phyloP scores from a whole-genome alignment of 1,140 invertebrate genomes.

The Macrocentrus cingulum region DNA sequence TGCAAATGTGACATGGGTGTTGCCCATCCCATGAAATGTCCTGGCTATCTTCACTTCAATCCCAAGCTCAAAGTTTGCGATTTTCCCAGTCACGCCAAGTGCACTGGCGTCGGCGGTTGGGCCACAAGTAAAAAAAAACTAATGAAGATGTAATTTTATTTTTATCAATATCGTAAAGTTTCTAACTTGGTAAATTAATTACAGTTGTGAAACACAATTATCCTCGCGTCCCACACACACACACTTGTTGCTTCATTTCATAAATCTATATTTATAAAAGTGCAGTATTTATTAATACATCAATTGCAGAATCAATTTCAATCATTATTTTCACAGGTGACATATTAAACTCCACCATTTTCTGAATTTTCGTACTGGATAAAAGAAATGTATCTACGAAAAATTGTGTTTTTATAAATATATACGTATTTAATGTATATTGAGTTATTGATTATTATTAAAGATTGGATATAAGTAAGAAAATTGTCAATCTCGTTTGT shows the following conservation, averaged over 20 bases:
- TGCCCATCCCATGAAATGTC: constrained; percentile 51
- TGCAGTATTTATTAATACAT: background rate
- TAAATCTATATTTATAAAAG: background rate
- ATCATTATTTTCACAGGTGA: background rate
- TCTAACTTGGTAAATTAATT: too few species aligned
- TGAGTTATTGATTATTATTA: too few species aligned
- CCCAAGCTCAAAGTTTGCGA: constrained; percentile 54
- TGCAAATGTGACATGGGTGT: constrained; percentile 57
- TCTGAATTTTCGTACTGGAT: background rate
- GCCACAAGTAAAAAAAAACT: background rate
- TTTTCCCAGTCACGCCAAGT: constrained; percentile 52
- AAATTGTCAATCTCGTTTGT: background rate
- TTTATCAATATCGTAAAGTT: too few species aligned
- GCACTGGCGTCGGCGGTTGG: constrained; percentile 25
- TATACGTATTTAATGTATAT: constrained; percentile 5
- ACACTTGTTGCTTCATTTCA: background rate
- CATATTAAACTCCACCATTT: background rate
- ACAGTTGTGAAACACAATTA: too few species aligned
- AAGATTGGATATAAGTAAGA: too few species aligned
- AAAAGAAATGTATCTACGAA: too few species aligned
- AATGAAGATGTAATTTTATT: too few species aligned
- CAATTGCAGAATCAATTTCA: background rate
- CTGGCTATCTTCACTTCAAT: constrained; percentile 56
- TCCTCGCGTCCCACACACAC: too few species aligned
- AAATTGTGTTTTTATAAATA: too few species aligned